Base-by-base conservation (phyloP, 2,888 invertebrate genomes). In the Icerya purchasi region DNA sequence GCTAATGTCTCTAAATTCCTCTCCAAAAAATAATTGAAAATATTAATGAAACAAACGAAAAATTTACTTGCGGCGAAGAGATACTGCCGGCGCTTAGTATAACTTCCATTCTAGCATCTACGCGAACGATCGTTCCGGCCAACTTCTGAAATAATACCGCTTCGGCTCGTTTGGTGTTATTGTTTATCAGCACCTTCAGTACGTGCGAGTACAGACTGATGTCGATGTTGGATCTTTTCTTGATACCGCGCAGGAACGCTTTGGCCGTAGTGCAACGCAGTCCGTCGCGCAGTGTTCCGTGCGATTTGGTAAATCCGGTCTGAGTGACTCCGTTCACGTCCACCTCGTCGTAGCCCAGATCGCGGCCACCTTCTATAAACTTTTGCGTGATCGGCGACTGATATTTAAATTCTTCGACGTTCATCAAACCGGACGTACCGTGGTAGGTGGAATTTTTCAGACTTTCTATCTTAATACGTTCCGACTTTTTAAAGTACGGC, bases 11-110 rank as follows among this genome's bases (percentile, higher is more conserved):
- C n/a, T 50, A 50, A 50, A 14, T n/a, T 50, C 14, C 14, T 50
- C 50, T n/a, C n/a, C 14, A 50, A 50, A 50, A 14, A 50, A n/a
- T n/a, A n/a, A n/a, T n/a, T n/a, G n/a, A n/a, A n/a, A n/a, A n/a
- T 3, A 54, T 10, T 10, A 10, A 20, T 19, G 21, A 18, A 20
- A 3, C 3, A 3, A 51, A 21, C 25, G 2, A 18, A 22, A 21
- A 49, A 5, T 22, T 54, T 65, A 66, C 66, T 64, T 65, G 90
- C 0, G 91, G 89, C 2, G 86, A 82, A 68, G 86, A 84, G 63
- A 92, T 76, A 0, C 88, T 72, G 1, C 92, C 96, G 0, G 88
- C 88, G 20, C 88, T 83, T 50, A 96, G 70, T 62, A 96, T 84
- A 0, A 94, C 79, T 72, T 92, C 92, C 66, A 78, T 80, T 8